Percentiles rank a stretch among this genome's conserved stretches.
These are phyloP conservation scores for Vollenhovia emeryi DNA, from an alignment of 1,140 invertebrate species.

Conservation along the genomic window DNA sequence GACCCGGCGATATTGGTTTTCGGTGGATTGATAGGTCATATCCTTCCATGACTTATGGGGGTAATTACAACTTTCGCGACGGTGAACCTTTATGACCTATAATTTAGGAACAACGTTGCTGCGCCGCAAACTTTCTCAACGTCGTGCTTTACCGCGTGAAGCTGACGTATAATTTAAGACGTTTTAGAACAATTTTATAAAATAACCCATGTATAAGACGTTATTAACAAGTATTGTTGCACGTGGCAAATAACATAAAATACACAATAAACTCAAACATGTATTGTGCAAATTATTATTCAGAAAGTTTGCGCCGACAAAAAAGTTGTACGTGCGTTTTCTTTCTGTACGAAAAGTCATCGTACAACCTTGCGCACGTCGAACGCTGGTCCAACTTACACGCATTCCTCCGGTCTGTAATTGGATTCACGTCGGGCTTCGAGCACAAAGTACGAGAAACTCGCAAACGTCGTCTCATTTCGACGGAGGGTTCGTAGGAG, in stretches of 20 bases:
- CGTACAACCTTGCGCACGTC: slow-evolving; percentile 8
- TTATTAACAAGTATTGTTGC: background rate
- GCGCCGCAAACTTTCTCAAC: slow-evolving; percentile 26
- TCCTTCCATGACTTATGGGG: slow-evolving; percentile 20
- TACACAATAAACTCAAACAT: background rate
- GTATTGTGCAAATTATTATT: background rate
- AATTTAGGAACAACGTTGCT: slow-evolving; percentile 19
- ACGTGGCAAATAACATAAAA: background rate
- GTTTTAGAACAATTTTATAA: background rate
- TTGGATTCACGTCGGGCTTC: slow-evolving; percentile 43
- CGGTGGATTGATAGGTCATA: slow-evolving; percentile 22
- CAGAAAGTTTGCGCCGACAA: background rate
- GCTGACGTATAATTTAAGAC: background rate
- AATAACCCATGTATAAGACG: background rate
- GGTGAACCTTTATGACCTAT: background rate
- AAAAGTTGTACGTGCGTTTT: background rate
- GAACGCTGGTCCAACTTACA: slow-evolving; percentile 34
- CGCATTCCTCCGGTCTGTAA: slow-evolving; percentile 25
- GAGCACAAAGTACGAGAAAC: slow-evolving; percentile 34
- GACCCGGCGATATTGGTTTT: slow-evolving; percentile 24
- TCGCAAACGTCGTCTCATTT: slow-evolving; percentile 47
- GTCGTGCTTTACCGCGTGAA: background rate
- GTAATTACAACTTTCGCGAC: slow-evolving; percentile 41
- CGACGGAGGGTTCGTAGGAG: slow-evolving; percentile 15
- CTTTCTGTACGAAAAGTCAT: background rate